A percentile compares a stretch with the other conserved stretches of the same genome.
Conservation (phyloP, 2,888 invertebrate genomes). For the Frankliniella intonsa region DNA sequence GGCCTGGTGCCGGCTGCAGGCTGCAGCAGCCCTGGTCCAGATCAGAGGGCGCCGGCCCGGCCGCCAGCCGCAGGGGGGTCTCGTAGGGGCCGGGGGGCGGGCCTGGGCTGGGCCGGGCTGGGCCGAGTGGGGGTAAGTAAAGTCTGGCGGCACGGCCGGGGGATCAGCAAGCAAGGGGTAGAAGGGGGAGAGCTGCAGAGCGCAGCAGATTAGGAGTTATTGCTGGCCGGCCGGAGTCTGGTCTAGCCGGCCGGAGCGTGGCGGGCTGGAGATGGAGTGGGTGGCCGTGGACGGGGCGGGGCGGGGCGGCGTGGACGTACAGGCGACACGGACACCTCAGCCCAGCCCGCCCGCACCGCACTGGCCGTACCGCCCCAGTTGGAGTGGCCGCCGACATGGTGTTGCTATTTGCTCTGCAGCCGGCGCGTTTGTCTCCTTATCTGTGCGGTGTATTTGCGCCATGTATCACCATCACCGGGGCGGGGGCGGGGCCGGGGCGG, state of each 20-base stretch:
- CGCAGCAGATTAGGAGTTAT: conserved; percentile 24
- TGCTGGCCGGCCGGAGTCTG: background rate
- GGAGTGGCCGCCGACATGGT: too few relatives aligned
- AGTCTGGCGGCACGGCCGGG: too few relatives aligned
- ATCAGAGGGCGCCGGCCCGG: too few relatives aligned
- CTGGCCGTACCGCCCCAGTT: too few relatives aligned
- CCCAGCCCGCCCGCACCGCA: background rate
- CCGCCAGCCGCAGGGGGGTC: too few relatives aligned
- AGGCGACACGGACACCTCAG: background rate
- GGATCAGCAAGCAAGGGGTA: too few relatives aligned
- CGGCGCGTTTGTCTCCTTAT: background rate
- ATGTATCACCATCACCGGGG: background rate
- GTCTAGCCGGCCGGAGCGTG: background rate
- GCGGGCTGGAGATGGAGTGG: background rate
- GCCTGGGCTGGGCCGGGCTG: background rate
- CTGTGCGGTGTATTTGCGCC: background rate
- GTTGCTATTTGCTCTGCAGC: background rate
- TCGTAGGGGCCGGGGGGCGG: background rate
- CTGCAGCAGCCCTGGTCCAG: too few relatives aligned
- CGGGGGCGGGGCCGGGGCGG: background rate
- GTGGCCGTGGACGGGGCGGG: background rate
- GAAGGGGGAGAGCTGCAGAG: background rate
- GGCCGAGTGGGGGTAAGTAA: background rate
- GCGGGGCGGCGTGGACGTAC: background rate
- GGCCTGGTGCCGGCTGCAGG: too few relatives aligned